phyloP scores from a whole-genome alignment of 2,888 invertebrate species.

The Ophion obscuratus region DNA sequence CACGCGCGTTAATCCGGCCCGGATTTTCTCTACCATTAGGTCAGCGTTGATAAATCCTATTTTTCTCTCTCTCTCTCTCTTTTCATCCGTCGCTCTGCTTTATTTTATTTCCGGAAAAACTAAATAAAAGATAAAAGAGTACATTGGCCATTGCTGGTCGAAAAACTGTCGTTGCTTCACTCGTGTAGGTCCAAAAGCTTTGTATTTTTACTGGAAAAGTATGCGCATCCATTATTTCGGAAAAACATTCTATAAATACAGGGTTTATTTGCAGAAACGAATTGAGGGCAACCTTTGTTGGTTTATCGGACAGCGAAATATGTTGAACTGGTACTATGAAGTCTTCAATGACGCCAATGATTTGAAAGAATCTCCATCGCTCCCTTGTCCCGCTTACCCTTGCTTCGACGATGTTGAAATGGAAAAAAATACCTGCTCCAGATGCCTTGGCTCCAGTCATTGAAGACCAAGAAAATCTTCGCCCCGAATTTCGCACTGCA shows the following conservation, averaged over 20 bases:
- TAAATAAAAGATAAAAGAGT: background rate
- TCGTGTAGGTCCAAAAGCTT: too few relatives aligned
- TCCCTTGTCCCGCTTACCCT: background rate
- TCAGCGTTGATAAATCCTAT: constrained; percentile 53
- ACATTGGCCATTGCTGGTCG: background rate
- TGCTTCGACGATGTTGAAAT: background rate
- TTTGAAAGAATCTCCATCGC: background rate
- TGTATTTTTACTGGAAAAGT: too few relatives aligned
- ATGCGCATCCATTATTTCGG: too few relatives aligned
- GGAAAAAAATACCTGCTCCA: background rate
- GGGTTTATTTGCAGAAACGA: background rate
- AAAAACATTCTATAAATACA: background rate
- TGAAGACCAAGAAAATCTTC: background rate
- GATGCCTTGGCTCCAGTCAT: background rate
- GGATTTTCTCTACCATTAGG: constrained; percentile 59
- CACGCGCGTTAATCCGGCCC: constrained; percentile 57
- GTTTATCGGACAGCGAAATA: background rate
- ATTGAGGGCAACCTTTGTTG: background rate
- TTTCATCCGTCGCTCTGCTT: background rate
- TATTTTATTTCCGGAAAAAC: background rate
- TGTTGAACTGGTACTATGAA: background rate
- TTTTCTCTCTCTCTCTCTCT: background rate
- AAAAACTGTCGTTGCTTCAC: background rate
- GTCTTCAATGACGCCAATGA: background rate
- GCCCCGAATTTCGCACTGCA: background rate